Base-by-base conservation (phyloP, 2,797 vertebrate genomes). In the Arnoldichthys spilopterus region DNA sequence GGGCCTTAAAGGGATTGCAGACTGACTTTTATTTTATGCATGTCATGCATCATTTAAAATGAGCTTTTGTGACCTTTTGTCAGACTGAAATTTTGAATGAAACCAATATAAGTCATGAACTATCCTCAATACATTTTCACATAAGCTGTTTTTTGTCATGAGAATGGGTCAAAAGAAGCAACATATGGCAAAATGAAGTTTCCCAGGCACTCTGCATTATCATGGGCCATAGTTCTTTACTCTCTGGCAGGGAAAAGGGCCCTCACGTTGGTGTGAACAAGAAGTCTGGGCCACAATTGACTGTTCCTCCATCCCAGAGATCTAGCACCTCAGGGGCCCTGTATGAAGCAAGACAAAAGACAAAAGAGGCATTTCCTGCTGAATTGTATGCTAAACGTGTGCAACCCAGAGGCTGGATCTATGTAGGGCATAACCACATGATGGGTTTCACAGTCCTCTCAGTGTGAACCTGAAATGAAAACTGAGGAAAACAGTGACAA, bases 341-440 rank as follows among this genome's bases (percentile, higher is more conserved):
- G 13, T 53, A 37, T 63, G 72, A 74, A 45, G 59, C 72, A 62
- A 74, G 54, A 74, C 45, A 8, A n/a, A 63, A 3, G 2, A 9
- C 28, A 34, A 26, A n/a, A 30, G n/a, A 63, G n/a, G 12, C 22
- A 34, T 63, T 74, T 59, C 72, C 72, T 26, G 2, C 1, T 51
- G 72, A 71, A 66, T 74, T 64, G n/a, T 11, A 64, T 59, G 22
- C n/a, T 73, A 22, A 30, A 16, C 51, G 59, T 64, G 7, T 20
- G 69, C 62, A 74, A 59, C 40, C 72, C 70, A 83, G 70, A 64
- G 59, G 72, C 26, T 56, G 22, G 22, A 12, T 51, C 20, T 37
- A 74, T 74, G 26, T 63, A 74, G 72, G 72, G 53, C 72, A 74
- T 16, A 26, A 61, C 1, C 59, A 15, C 24, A n/a, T 37, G 59